phyloP scores from a whole-genome alignment of 2,113 vertebrate species.

The Grallaria varia region DNA sequence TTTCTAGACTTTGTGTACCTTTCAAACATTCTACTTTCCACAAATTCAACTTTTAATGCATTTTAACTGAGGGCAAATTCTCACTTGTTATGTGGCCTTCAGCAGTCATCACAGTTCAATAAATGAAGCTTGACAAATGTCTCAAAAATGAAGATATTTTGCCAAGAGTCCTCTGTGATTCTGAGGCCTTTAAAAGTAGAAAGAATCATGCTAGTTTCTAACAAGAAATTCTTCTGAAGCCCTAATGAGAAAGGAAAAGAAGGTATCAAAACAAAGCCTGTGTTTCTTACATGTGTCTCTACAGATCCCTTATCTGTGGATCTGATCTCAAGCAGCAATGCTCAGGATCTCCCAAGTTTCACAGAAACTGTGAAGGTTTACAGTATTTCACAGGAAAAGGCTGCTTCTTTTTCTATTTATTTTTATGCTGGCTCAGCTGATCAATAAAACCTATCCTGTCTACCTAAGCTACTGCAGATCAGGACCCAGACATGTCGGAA shows the following conservation, averaged over 20 bases:
- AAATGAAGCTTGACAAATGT: background rate
- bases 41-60: background rate
- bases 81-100: background rate
- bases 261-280: background rate
- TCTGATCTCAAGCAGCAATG: background rate
- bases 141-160: background rate
- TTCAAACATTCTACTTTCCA: background rate
- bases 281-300: background rate
- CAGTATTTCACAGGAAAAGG: background rate
- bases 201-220: background rate
- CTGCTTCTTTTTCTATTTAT: background rate
- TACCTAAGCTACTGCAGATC: background rate
- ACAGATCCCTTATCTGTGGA: background rate
- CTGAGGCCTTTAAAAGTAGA: background rate
- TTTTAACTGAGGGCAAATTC: background rate
- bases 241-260: background rate
- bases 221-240: background rate
- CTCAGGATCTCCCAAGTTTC: background rate
- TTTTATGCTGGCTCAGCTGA: background rate
- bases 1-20: background rate
- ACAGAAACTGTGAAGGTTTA: background rate
- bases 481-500: background rate
- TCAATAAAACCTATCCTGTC: background rate
- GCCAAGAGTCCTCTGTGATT: constrained; percentile 27
- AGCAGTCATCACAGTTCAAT: background rate